phyloP scores from a whole-genome alignment of 2,888 invertebrate genomes.

The Nudaria mundana region DNA sequence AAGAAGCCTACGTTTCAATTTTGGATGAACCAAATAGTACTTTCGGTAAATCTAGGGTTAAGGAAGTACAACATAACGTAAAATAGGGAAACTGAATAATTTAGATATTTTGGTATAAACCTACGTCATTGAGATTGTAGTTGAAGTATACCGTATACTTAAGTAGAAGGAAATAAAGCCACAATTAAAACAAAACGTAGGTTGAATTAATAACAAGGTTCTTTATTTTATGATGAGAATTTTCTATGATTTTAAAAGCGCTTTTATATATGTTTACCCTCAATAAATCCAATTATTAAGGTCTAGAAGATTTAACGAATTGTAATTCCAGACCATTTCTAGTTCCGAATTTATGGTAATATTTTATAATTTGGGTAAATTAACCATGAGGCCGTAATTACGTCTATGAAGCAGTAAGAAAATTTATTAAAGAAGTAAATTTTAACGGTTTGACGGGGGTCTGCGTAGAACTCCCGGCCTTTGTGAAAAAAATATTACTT shows the following conservation, averaged over 20 bases:
- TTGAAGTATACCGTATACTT: neutral
- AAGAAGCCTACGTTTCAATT: neutral
- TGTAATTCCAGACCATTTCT: too few species aligned
- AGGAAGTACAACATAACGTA: neutral
- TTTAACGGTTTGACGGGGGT: conserved; percentile 1
- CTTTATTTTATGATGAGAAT: too few species aligned
- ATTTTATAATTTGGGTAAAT: neutral
- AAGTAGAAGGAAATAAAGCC: neutral
- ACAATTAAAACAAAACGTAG: neutral
- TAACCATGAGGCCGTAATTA: neutral
- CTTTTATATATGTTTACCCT: too few species aligned
- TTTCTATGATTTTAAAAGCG: too few species aligned
- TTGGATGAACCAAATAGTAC: neutral
- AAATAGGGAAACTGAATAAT: neutral
- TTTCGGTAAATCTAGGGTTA: neutral
- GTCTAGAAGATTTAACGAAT: too few species aligned
- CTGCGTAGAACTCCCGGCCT: neutral
- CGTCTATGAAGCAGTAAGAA: neutral
- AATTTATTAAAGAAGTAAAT: conserved; percentile 1
- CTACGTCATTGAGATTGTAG: neutral
- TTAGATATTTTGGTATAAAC: too few species aligned
- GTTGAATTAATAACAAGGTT: too few species aligned
- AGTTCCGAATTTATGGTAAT: too few species aligned
- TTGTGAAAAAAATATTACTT: conserved; percentile 4
- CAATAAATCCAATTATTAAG: too few species aligned